Conservation (phyloP, 2,888 invertebrate species). For the Chymomyza caudatula region DNA sequence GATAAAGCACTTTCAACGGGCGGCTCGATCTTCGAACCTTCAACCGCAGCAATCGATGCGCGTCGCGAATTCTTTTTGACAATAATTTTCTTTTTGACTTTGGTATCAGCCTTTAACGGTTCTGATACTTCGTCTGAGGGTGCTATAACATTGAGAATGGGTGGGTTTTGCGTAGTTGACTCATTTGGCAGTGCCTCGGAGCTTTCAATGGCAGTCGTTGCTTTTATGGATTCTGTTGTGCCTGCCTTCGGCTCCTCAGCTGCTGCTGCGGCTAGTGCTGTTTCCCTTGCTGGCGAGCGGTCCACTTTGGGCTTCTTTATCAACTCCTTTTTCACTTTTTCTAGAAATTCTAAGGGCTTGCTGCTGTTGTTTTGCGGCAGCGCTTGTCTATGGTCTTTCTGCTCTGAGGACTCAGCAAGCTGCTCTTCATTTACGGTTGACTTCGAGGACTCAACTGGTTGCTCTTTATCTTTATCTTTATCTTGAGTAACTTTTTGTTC, state of each 20-base stretch:
- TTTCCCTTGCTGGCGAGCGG: not conserved
- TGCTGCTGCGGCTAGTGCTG: not conserved
- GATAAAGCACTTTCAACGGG: slow-evolving; percentile 41
- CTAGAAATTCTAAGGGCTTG: slow-evolving; percentile 37
- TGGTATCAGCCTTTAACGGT: not conserved
- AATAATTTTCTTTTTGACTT: slow-evolving; percentile 52
- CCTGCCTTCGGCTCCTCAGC: not conserved
- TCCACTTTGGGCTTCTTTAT: slow-evolving; percentile 5
- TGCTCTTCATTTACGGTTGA: too few species aligned
- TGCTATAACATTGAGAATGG: not conserved
- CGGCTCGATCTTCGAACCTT: slow-evolving; percentile 69
- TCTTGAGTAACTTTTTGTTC: too few species aligned
- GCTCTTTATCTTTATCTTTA: too few species aligned
- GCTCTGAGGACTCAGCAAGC: not conserved
- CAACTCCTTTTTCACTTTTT: slow-evolving; percentile 37
- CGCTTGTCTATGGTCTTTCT: not conserved
- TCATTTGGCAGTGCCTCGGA: not conserved
- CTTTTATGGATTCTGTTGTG: not conserved
- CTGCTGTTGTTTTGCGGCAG: not conserved
- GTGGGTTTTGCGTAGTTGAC: not conserved
- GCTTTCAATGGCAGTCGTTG: not conserved
- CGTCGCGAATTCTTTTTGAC: slow-evolving; percentile 62
- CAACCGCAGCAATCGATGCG: slow-evolving; percentile 75
- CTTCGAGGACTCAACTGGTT: not conserved
- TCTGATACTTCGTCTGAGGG: not conserved